Percentiles rank a stretch among this genome's conserved stretches.
phyloP scores from a whole-genome alignment of 1,140 invertebrate species.

The Telenomus remus region DNA sequence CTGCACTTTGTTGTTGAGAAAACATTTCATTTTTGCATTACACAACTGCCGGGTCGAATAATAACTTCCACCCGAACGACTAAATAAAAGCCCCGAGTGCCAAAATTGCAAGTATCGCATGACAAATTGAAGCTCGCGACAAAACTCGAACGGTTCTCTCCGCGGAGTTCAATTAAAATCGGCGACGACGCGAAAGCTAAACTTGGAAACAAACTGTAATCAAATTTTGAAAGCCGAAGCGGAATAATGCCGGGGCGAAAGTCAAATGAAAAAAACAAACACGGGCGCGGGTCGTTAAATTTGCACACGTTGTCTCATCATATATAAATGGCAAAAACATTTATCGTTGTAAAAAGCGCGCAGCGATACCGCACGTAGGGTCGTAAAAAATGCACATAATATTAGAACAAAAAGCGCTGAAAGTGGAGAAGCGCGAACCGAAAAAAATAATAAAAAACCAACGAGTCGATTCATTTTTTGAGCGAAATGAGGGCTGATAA shows the following conservation, averaged over 20 bases:
- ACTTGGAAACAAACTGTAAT: slow-evolving; percentile 19
- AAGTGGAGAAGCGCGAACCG: not conserved
- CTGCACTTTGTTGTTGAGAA: too few species aligned
- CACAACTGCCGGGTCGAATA: not conserved
- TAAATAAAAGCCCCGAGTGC: slow-evolving; percentile 20
- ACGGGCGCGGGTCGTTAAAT: slow-evolving; percentile 7
- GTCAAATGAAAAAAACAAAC: slow-evolving; percentile 30
- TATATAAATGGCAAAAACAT: slow-evolving; percentile 24
- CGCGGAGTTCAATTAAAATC: slow-evolving; percentile 28
- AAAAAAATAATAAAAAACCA: not conserved
- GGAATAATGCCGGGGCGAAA: slow-evolving; percentile 20
- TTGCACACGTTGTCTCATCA: slow-evolving; percentile 30
- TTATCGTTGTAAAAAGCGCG: slow-evolving; percentile 23
- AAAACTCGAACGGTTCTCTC: slow-evolving; percentile 31
- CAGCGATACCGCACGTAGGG: slow-evolving; percentile 25
- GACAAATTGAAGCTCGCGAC: slow-evolving; percentile 31
- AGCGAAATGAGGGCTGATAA: slow-evolving; percentile 44
- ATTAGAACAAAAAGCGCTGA: slow-evolving; percentile 14
- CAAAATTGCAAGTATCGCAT: slow-evolving; percentile 40
- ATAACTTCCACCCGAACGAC: not conserved
- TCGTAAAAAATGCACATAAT: slow-evolving; percentile 39
- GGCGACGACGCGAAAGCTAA: not conserved
- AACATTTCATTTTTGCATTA: too few species aligned
- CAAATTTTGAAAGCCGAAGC: slow-evolving; percentile 26
- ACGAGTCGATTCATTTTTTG: slow-evolving; percentile 26